Base-by-base conservation (phyloP, 2,113 vertebrate species). In the Cervus canadensis region DNA sequence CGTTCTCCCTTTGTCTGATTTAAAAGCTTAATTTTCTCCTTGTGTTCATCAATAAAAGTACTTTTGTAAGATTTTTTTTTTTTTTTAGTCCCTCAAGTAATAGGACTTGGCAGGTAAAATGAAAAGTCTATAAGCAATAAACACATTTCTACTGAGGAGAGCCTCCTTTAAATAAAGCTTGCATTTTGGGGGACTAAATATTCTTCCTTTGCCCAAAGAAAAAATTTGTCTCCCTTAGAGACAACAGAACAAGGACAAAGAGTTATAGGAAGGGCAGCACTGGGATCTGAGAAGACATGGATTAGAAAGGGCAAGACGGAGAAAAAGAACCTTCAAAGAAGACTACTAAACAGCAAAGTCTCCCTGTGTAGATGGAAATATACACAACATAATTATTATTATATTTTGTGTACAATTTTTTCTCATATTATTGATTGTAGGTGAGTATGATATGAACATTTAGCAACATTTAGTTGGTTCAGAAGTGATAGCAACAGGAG, bases 21-120 rank as follows among this genome's bases (percentile, higher is more conserved):
- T 71, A 84, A 94, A 90, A 94, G 50, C n/a, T 96, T 56, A 87
- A 33, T 30, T 71, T 88, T 90, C 89, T 94, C 89, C 60, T 96
- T 45, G 56, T 25, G n/a, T 57, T 92, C 62, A 95, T 83, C 64
- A 57, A 97, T 97, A 96, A 76, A 83, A 91, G 17, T 52, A 57
- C 40, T 86, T 94, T 64, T 74, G 40, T 21, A 97, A 87, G 82
- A 54, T 43, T 25, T 88, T 91, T 36, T 64, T 30, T 30, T 52
- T 33, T 64, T 95, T 89, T 96, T 40, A 94, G 30, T 90, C 56
- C 92, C 48, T 94, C n/a, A 43, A 81, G 21, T 93, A 97, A 87
- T 48, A 82, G 16, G 40, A 92, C 14, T 64, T 92, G 48, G 59
- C 48, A 82, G 56, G 43, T 84, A 83, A 95, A 93, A 93, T 94